Evolutionary conservation across 2,888 invertebrate genomes (phyloP), one percentile per base, ranked within the genome.

Genomic region (Drosophila imparisetae): DNA sequence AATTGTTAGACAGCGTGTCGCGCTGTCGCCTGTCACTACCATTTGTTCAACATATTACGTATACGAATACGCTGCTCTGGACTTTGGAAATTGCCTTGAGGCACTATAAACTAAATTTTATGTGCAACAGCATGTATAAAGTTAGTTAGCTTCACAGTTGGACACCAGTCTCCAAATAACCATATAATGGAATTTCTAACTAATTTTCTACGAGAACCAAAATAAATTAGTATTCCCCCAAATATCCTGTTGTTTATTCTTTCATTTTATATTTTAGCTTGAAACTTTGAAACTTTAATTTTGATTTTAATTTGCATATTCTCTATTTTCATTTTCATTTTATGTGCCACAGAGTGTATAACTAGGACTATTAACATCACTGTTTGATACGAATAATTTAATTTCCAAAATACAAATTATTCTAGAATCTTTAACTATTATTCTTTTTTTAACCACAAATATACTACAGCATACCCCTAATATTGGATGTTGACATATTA

Each of bases 1-100:
- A 89, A 85, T 89, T 84, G 88, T 85, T 85, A 85, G 85, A 89
- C 85, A 89, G 88, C 87, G 82, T 89, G 84, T 85, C 84, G 84
- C 84, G 85, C 79, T 89, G 85, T 84, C 72, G 89, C 82, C 79
- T 84, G 89, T 85, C 89, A 77, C 67, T 58, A 70, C 68, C 85
- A 74, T 69, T 84, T 74, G 79, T 63, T 78, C 69, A 63, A 61
- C 81, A 63, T 66, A 80, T 81, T 50, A 62, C 60, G 66, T 80
- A 65, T 61, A 69, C 86, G 72, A 40, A 87, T 84, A 70, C 89
- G 70, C 85, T 89, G 65, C 71, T 18, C 38, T 52, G 24, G 27
- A 40, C 49, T 18, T 1, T 42, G 7, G n/a, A 21, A 32, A 38
- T 11, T 40, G 38, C 15, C 32, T 36, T 53, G 15, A 24, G 38